Evolutionary conservation across 2,888 invertebrate genomes (phyloP).

Genomic region (Halictus quadricinctus): DNA sequence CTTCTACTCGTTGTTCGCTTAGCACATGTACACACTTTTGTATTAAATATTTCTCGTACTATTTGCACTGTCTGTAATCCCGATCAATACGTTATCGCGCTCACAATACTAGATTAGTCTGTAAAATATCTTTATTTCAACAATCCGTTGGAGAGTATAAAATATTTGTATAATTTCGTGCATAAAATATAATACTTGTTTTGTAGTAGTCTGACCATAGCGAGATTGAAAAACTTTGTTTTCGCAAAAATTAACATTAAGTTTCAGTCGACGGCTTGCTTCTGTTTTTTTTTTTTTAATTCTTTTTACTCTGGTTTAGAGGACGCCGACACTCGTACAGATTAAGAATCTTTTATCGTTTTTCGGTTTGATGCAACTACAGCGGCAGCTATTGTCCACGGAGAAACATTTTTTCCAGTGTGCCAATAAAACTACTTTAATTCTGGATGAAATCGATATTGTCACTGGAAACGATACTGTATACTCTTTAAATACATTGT

Average conservation of each 20-base stretch:
- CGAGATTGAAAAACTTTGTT: neutral
- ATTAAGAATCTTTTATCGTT: neutral
- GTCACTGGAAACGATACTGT: neutral
- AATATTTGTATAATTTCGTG: too few relatives aligned
- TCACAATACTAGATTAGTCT: too few relatives aligned
- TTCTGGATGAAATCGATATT: neutral
- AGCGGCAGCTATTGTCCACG: neutral
- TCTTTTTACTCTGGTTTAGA: neutral
- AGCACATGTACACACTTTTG: too few relatives aligned
- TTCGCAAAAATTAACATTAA: neutral
- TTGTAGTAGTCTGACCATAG: too few relatives aligned
- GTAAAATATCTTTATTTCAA: too few relatives aligned
- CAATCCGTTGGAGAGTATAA: too few relatives aligned
- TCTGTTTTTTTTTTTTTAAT: neutral
- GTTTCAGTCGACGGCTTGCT: neutral
- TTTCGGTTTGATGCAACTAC: neutral
- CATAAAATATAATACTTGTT: too few relatives aligned
- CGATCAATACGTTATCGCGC: too few relatives aligned
- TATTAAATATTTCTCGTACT: too few relatives aligned
- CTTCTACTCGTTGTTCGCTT: too few relatives aligned
- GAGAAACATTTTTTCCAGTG: neutral
- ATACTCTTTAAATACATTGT: neutral
- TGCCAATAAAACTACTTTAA: neutral
- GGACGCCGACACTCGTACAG: neutral
- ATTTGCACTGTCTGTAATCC: too few relatives aligned